These are phyloP conservation scores for Triplophysa bombifrons DNA, from an alignment of 2,797 vertebrate genomes.

Conservation along the genomic window DNA sequence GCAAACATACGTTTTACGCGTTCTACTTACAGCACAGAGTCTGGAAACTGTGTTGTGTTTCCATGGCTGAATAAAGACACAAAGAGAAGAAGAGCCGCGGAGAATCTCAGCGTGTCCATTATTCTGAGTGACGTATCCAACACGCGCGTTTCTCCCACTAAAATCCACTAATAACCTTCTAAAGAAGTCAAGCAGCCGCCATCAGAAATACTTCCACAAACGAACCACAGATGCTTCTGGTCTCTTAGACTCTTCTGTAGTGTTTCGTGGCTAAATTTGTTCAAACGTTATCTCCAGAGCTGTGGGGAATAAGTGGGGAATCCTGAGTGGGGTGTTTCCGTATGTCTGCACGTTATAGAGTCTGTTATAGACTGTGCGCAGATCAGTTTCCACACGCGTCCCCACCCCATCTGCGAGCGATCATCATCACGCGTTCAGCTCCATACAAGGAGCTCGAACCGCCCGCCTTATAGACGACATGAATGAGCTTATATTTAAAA, in stretches of 20 bases:
- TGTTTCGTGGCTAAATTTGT: slow-evolving; percentile 22
- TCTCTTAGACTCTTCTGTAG: slow-evolving; percentile 48
- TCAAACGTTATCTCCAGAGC: slow-evolving; percentile 50
- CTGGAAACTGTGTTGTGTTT: slow-evolving; percentile 70
- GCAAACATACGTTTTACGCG: no score
- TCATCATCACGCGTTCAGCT: slow-evolving; percentile 53
- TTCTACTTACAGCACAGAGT: slow-evolving; percentile 71
- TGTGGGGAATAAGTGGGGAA: slow-evolving; percentile 50
- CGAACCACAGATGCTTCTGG: slow-evolving; percentile 65
- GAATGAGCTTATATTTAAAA: neutral
- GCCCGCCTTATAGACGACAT: neutral
- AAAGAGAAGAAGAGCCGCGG: slow-evolving; percentile 66
- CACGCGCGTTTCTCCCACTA: slow-evolving; percentile 27
- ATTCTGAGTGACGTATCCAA: slow-evolving; percentile 48
- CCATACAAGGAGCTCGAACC: slow-evolving; percentile 53
- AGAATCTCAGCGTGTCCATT: slow-evolving; percentile 70
- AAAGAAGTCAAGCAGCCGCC: slow-evolving; percentile 65
- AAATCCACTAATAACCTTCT: slow-evolving; percentile 32
- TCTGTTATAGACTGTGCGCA: slow-evolving; percentile 56
- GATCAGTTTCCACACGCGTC: slow-evolving; percentile 58
- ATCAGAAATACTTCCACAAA: slow-evolving; percentile 70
- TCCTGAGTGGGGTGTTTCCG: slow-evolving; percentile 56
- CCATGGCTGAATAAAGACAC: slow-evolving; percentile 64
- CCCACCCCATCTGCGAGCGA: slow-evolving; percentile 45
- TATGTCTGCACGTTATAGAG: slow-evolving; percentile 51